phyloP scores from a whole-genome alignment of 2,888 invertebrate species.

The Polyommatus icarus region DNA sequence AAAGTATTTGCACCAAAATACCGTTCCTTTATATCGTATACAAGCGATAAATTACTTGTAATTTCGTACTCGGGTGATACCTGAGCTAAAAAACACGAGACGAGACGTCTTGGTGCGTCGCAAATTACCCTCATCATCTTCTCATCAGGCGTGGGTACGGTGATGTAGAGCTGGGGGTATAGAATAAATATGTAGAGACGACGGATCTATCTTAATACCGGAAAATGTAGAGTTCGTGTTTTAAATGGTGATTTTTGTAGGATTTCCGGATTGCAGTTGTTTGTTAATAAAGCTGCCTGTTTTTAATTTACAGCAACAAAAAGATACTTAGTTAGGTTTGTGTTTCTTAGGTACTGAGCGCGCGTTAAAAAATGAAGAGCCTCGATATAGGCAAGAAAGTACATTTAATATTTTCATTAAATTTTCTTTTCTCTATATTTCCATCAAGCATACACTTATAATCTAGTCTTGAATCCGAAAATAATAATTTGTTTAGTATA shows the following conservation, averaged over 20 bases:
- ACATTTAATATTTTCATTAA: no score
- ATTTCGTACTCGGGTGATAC: constrained; percentile 78
- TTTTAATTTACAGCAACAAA: not conserved
- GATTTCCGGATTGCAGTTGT: not conserved
- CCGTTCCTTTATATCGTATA: constrained; percentile 60
- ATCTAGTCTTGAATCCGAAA: no score
- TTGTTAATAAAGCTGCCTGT: not conserved
- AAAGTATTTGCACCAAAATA: constrained; percentile 51
- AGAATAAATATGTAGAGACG: constrained; percentile 41
- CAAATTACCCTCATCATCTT: constrained; percentile 81
- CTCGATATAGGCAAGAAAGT: no score
- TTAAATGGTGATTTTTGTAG: not conserved
- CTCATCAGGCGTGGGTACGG: constrained; percentile 78
- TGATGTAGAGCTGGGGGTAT: constrained; percentile 69
- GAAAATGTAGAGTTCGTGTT: not conserved
- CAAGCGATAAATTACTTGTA: constrained; percentile 77
- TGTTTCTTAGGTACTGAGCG: no score
- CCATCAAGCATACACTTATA: no score
- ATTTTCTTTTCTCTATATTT: no score
- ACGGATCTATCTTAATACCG: not conserved
- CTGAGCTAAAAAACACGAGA: constrained; percentile 79
- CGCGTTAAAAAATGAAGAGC: no score
- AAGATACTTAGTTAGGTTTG: no score
- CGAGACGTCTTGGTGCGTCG: constrained; percentile 81
- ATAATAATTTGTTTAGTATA: no score